phyloP scores from a whole-genome alignment of 2,797 vertebrate genomes.

The Melanotaenia nigrans region DNA sequence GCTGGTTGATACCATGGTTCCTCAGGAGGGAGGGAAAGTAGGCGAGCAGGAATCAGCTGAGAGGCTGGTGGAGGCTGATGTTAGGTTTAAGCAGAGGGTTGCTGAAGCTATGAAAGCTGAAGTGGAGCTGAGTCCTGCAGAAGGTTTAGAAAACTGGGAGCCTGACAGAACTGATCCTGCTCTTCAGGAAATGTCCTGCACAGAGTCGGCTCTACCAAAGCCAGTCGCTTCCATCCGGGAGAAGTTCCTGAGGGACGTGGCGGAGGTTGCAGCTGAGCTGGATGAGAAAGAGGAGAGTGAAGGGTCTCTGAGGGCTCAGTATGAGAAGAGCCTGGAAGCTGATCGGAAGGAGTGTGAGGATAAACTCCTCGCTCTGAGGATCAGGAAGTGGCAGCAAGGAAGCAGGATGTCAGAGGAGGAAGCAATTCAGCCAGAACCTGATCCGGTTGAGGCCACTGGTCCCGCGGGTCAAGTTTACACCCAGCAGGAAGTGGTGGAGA shows the following conservation, averaged over 20 bases:
- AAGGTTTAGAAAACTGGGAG: slow-evolving; percentile 45
- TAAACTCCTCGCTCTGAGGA: slow-evolving; percentile 71
- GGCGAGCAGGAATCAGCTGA: background rate
- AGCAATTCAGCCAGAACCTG: slow-evolving; percentile 52
- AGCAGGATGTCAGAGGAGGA: slow-evolving; percentile 65
- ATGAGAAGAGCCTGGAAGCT: slow-evolving; percentile 73
- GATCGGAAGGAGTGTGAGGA: slow-evolving; percentile 75
- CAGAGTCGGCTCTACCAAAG: slow-evolving; percentile 19
- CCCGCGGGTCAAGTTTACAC: slow-evolving; percentile 32
- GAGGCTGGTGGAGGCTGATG: background rate
- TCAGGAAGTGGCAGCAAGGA: slow-evolving; percentile 78
- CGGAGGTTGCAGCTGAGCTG: slow-evolving; percentile 23
- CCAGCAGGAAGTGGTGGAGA: slow-evolving; percentile 39
- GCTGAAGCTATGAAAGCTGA: slow-evolving; percentile 43
- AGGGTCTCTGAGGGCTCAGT: slow-evolving; percentile 66
- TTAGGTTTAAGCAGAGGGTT: slow-evolving; percentile 23
- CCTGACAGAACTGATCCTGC: slow-evolving; percentile 9
- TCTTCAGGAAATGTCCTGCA: slow-evolving; percentile 24
- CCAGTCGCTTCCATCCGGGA: slow-evolving; percentile 47
- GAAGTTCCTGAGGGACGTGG: slow-evolving; percentile 44
- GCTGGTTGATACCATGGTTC: slow-evolving; percentile 45
- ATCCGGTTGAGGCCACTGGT: slow-evolving; percentile 39
- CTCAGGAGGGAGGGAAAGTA: slow-evolving; percentile 20
- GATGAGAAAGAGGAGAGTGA: slow-evolving; percentile 35
- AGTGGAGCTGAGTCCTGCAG: slow-evolving; percentile 39